Base-by-base conservation (phyloP, 2,888 invertebrate species). In the Chrysotoxum bicinctum region DNA sequence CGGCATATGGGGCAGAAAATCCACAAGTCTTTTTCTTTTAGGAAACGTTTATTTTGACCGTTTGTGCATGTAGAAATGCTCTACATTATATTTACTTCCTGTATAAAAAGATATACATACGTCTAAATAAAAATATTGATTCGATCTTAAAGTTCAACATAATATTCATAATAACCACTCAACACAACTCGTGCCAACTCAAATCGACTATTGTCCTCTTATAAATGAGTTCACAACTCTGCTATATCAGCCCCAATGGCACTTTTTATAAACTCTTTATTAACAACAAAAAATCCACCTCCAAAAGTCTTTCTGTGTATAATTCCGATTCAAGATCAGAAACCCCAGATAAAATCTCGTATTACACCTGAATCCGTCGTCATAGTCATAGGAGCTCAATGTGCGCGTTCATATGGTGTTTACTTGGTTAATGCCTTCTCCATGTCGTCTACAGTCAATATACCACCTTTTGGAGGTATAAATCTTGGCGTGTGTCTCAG, bases 341-440 rank as follows among this genome's bases (percentile, higher is more conserved):
- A 50, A 64, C 40, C 54, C 40, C 26, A 79, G 84, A 72, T 70
- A 75, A 75, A 52, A 58, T 79, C 75, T 78, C 69, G 64, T 56
- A 74, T 83, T 78, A 69, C 83, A 74, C 56, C 56, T 74, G 83
- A 78, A 83, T 50, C 83, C 37, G 58, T 37, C 58, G 54, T 54
- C 40, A 23, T 45, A 45, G 30, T 32, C 21, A 58, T 37, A 45
- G 19, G 19, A 64, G 64, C 62, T 40, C 26, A 43, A 58, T 40
- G 40, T 26, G 56, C 50, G 62, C 68, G 50, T 45, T 45, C 70
- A 66, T 72, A 66, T 76, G 75, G 75, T 80, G 72, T 76, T 79
- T 75, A 72, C 72, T 84, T 80, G 70, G 60, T 56, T 75, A 84
- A 84, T 79, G 75, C 52, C 40, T 60, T 35, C 60, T 80, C 72